These are phyloP conservation scores for Capreolus pygargus DNA, from an alignment of 2,113 vertebrate genomes.

Conservation along the genomic window DNA sequence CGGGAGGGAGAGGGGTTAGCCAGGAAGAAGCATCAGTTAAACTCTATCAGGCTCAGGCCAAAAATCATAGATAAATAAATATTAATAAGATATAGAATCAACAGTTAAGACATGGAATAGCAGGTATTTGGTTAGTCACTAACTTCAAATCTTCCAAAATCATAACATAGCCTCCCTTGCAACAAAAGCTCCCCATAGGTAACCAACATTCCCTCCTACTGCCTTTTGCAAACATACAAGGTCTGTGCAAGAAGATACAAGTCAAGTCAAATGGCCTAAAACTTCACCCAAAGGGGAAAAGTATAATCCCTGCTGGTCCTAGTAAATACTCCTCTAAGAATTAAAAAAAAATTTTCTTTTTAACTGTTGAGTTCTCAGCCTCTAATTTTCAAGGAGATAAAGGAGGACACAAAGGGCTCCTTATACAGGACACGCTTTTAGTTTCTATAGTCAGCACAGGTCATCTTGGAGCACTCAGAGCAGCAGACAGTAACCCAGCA, in stretches of 20 bases:
- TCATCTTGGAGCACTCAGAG: fast-evolving
- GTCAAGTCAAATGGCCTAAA: neutral
- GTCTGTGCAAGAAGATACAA: neutral
- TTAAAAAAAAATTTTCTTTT: neutral
- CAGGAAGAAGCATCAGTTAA: neutral
- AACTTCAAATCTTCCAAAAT: neutral
- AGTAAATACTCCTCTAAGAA: neutral
- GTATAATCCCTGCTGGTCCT: neutral
- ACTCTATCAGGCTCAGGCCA: neutral
- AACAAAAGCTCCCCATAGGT: neutral
- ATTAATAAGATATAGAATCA: neutral
- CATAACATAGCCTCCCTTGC: neutral
- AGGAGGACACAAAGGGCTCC: neutral
- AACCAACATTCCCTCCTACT: neutral
- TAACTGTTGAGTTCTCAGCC: neutral
- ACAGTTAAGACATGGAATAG: neutral
- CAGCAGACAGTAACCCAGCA: neutral
- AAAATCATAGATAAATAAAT: neutral
- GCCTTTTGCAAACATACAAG: neutral
- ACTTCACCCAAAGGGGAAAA: neutral
- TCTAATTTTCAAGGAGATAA: neutral
- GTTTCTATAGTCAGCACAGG: neutral
- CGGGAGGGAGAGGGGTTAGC: neutral
- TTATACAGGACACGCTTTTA: neutral
- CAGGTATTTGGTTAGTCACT: neutral